Conservation (phyloP, 2,888 invertebrate genomes). For the Hylaea fasciaria region DNA sequence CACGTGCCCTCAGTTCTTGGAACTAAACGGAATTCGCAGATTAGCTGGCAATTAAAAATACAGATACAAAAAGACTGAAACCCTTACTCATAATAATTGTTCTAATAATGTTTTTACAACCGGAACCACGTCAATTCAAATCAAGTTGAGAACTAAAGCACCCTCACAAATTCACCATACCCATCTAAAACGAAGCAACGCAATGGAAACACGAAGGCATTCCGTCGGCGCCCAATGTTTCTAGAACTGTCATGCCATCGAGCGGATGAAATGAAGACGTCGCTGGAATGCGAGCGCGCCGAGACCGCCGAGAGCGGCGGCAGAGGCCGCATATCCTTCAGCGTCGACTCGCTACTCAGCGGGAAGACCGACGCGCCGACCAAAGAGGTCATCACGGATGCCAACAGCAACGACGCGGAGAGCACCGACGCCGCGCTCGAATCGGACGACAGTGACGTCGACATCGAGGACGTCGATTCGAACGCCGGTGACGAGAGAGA, state of each 20-base stretch:
- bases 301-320: constrained; percentile 80
- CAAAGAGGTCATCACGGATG: constrained; percentile 63
- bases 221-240: constrained; percentile 37
- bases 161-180: not conserved
- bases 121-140: constrained; percentile 5
- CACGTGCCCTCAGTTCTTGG: not conserved
- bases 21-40: not conserved
- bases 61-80: not conserved
- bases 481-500: constrained; percentile 75
- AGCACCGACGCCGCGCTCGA: constrained; percentile 70
- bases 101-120: constrained; percentile 10
- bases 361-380: constrained; percentile 64
- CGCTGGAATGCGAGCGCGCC: constrained; percentile 81
- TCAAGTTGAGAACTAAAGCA: constrained; percentile 21
- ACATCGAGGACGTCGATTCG: constrained; percentile 78
- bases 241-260: constrained; percentile 64
- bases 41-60: not conserved
- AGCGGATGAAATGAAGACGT: constrained; percentile 83
- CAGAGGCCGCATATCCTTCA: constrained; percentile 89
- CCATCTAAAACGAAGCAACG: constrained; percentile 5
- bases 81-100: not conserved
- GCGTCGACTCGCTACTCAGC: constrained; percentile 87
- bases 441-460: constrained; percentile 80
- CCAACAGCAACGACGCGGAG: constrained; percentile 73
- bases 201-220: constrained; percentile 40